Base-by-base conservation (phyloP, 2,888 invertebrate genomes). In the Leucophenga montana region DNA sequence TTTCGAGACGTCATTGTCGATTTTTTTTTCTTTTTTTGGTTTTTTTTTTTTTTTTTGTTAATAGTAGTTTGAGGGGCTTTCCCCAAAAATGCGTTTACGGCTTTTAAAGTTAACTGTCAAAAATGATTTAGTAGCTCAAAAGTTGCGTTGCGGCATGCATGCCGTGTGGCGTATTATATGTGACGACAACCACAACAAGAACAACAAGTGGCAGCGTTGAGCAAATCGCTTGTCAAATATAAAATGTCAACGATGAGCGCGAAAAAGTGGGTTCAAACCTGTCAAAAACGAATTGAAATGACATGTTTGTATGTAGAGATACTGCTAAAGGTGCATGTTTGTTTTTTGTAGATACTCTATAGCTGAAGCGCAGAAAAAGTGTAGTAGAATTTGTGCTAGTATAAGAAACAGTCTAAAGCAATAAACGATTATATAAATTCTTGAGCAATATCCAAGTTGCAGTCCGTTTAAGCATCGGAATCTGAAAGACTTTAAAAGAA, bases 71-170 rank as follows among this genome's bases (percentile, higher is more conserved):
- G 59, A 31, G 27, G 59, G 59, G 27, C 33, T 59, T 59, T 27
- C 59, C 59, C 33, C 31, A 59, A 20, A 33, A 20, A 20, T 56
- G 56, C 27, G 31, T 57, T 27, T 20, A n/a, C 13, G 22, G 48
- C 53, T 20, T 64, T 64, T 48, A 64, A 20, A 22, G 84, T 77
- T 75, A 81, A 84, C 84, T 84, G 84, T 82, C 83, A 84, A 82
- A 82, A 82, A 84, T 84, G 82, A 82, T 82, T 82, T 84, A 82
- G 84, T 82, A 84, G 84, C 83, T 84, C 83, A 84, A 81, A 81
- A 84, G 64, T 20, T 31, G 57, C 57, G 68, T 73, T 73, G 75
- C 59, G 39, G 74, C 73, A 73, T 71, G 73, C 59, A 68, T 69
- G 72, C 11, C 71, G 77, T 57, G 50, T 57, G 72, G 14, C 71